Percentiles rank a stretch among this genome's conserved stretches.
These are phyloP conservation scores for Adineta ricciae DNA, from an alignment of 2,888 invertebrate genomes.

Conservation along the genomic window DNA sequence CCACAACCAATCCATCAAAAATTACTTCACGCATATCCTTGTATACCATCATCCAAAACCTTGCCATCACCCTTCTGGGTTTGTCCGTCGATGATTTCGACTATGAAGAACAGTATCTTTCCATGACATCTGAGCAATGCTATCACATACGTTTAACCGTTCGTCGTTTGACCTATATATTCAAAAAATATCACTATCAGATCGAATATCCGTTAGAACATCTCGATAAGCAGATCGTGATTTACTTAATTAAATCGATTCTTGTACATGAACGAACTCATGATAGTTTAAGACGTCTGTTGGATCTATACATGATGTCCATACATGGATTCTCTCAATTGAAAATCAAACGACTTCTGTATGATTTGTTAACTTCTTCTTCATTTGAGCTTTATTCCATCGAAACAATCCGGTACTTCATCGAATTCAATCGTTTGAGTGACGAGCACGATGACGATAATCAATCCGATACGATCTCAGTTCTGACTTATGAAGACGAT, in stretches of 20 bases:
- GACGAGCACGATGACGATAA: background rate
- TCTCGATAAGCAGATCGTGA: background rate
- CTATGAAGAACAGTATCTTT: background rate
- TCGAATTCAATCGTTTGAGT: background rate
- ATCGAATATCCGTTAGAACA: background rate
- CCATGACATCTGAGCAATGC: background rate
- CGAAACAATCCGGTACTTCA: background rate
- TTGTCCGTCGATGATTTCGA: background rate
- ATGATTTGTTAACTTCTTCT: background rate
- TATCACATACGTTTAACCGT: background rate
- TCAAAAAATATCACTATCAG: background rate
- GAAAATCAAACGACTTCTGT: background rate
- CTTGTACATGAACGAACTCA: background rate
- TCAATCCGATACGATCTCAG: background rate
- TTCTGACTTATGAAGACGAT: background rate
- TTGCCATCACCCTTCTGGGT: background rate
- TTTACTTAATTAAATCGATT: background rate
- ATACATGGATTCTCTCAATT: background rate
- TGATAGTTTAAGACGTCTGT: background rate
- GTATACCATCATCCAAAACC: background rate
- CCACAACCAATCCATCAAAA: background rate
- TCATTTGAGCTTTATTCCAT: background rate
- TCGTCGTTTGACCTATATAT: background rate
- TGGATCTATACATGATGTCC: background rate
- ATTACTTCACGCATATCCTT: background rate